Conservation (phyloP, 2,888 invertebrate species). For the Latrodectus hesperus region DNA sequence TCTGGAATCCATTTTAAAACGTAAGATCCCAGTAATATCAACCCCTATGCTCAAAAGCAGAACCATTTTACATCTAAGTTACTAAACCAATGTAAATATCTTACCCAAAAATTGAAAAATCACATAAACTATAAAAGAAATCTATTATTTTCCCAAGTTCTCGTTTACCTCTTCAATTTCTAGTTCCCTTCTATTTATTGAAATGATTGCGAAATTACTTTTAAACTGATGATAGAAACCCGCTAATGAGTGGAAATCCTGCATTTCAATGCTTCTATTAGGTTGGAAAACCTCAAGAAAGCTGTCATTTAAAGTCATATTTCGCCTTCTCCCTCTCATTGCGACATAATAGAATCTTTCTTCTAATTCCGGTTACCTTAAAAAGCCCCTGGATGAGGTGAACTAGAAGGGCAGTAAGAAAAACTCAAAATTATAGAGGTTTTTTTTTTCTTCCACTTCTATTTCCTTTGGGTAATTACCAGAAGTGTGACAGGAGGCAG, state of each 20-base stretch:
- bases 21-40: no score
- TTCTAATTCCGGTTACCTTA: constrained; percentile 10
- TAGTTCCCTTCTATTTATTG: no score
- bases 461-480: constrained; percentile 27
- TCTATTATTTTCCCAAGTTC: no score
- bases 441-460: not conserved
- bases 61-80: no score
- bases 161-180: no score
- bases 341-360: constrained; percentile 39
- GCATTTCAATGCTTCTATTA: not conserved
- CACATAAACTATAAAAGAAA: no score
- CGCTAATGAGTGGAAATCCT: not conserved
- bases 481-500: constrained; percentile 39
- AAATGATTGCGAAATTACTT: no score
- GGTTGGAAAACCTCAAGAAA: not conserved
- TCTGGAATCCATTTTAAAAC: no score
- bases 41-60: no score
- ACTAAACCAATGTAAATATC: no score
- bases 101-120: no score
- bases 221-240: not conserved
- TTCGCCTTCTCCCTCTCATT: constrained; percentile 12
- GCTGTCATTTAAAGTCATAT: constrained; percentile 40
- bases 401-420: constrained; percentile 21
- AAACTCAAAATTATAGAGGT: constrained; percentile 7
- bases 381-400: constrained; percentile 19